Evolutionary conservation across 2,113 vertebrate genomes (phyloP), one percentile per base, ranked within the genome.

Genomic region (Albula glossodonta): DNA sequence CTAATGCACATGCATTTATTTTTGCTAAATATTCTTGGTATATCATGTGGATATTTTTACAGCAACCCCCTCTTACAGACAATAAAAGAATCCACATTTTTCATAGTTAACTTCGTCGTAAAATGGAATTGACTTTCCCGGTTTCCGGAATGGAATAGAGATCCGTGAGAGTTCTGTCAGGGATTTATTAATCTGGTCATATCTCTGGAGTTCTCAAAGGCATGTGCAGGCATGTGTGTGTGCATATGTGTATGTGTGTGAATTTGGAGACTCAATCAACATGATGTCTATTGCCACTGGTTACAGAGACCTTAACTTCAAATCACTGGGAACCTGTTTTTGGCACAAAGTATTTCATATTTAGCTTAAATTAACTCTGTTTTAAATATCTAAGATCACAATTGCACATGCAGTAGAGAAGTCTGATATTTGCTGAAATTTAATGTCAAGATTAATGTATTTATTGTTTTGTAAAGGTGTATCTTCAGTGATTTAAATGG

Each of bases 161-260:
- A 85, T 90, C 87, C 89, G 82, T 81, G 88, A 91, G 87, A 86
- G 63, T 83, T 88, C 88, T 89, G 89, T 90, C 89, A 89, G 89
- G 89, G 88, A 85, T 90, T 90, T 92, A 90, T 91, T 91, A 91
- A 90, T 89, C 85, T 85, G 86, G 84, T 87, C 88, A 90, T 91
- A 88, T 91, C 88, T 90, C 70, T 87, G 78, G 80, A 84, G 85
- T 80, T 88, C 51, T 84, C 85, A 85, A 81, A 85, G 87, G 84
- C 89, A 85, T 84, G 80, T 60, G 70, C 83, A 83, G 86, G 78
- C 86, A 78, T 81, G 70, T 84, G 77, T 80, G n/a, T 88, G 78
- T 86, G 79, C 78, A 74, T 83, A 49, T 78, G 82, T 57, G 70
- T 60, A 17, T 80, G 85, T 78, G 79, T 85, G 78, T 87, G 19